phyloP scores from a whole-genome alignment of 2,888 invertebrate genomes.

The Parnassius orleans region DNA sequence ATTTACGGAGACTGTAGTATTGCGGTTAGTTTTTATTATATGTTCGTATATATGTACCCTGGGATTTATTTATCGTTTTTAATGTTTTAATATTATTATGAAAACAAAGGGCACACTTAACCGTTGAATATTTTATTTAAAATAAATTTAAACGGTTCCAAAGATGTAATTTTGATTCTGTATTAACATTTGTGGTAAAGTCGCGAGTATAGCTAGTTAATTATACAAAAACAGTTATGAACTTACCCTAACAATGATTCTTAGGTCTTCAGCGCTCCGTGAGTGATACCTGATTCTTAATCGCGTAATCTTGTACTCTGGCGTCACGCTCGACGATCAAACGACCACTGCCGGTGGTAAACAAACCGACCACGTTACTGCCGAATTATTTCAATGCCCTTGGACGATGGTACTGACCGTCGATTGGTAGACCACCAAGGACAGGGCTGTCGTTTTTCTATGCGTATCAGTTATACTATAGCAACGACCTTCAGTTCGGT shows the following conservation, averaged over 20 bases:
- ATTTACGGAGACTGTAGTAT: no score
- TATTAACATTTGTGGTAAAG: no score
- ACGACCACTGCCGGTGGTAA: slow-evolving; percentile 62
- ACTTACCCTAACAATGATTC: slow-evolving; percentile 68
- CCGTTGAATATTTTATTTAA: no score
- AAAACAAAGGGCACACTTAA: no score
- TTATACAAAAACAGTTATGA: background rate
- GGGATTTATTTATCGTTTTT: no score
- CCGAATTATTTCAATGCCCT: slow-evolving; percentile 68
- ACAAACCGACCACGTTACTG: slow-evolving; percentile 45
- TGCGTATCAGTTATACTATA: slow-evolving; percentile 59
- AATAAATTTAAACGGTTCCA: no score
- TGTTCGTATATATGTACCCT: no score
- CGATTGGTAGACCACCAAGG: slow-evolving; percentile 50
- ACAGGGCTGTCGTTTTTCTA: slow-evolving; percentile 55
- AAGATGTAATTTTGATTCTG: no score
- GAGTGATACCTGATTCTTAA: slow-evolving; percentile 63
- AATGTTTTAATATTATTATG: no score
- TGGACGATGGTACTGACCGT: slow-evolving; percentile 67
- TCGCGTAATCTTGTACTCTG: slow-evolving; percentile 59
- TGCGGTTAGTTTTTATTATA: no score
- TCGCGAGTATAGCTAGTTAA: background rate
- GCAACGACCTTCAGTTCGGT: slow-evolving; percentile 28
- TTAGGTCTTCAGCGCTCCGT: slow-evolving; percentile 65
- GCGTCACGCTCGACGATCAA: slow-evolving; percentile 46